phyloP scores from a whole-genome alignment of 2,113 vertebrate genomes.

The Cochlearius cochlearius region DNA sequence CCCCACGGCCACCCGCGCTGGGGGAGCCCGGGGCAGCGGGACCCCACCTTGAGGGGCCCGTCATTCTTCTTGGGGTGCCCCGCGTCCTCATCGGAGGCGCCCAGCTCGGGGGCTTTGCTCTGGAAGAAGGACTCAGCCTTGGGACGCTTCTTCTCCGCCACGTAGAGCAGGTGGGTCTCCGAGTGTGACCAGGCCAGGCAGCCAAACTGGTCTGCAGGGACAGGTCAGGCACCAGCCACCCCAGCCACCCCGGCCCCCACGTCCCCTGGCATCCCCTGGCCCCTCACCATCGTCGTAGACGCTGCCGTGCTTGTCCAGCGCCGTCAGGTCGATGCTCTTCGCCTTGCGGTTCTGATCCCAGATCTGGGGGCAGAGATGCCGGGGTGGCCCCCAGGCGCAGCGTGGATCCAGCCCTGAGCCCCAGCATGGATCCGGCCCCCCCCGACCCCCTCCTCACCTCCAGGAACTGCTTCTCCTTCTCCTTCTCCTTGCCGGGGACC shows the following conservation, averaged over 20 bases:
- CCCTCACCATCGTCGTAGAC: constrained; percentile 89
- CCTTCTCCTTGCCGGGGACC: constrained; percentile 75
- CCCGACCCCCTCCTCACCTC: constrained; percentile 73
- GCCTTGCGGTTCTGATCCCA: constrained; percentile 94
- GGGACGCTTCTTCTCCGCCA: constrained; percentile 93
- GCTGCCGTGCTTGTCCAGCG: constrained; percentile 89
- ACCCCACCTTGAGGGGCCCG: constrained; percentile 69
- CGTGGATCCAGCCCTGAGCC: rapidly evolving
- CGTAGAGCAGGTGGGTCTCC: constrained; percentile 94
- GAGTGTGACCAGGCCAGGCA: constrained; percentile 97
- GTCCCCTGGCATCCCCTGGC: rapidly evolving
- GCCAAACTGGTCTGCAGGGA: constrained; percentile 87
- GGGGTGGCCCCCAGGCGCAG: rapidly evolving
- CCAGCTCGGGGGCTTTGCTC: constrained; percentile 66
- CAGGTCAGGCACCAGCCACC: neutral
- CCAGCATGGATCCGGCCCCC: neutral
- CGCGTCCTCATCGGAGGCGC: constrained; percentile 52
- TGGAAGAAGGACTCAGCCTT: constrained; percentile 95
- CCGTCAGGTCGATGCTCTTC: constrained; percentile 89
- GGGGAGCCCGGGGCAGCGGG: rapidly evolving
- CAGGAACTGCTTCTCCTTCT: constrained; percentile 90
- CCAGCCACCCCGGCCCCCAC: neutral
- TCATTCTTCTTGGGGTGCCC: constrained; percentile 70
- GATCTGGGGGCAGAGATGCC: constrained; percentile 71
- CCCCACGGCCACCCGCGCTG: neutral